Base-by-base conservation (phyloP, 2,797 vertebrate species). In the Cygnus olor region DNA sequence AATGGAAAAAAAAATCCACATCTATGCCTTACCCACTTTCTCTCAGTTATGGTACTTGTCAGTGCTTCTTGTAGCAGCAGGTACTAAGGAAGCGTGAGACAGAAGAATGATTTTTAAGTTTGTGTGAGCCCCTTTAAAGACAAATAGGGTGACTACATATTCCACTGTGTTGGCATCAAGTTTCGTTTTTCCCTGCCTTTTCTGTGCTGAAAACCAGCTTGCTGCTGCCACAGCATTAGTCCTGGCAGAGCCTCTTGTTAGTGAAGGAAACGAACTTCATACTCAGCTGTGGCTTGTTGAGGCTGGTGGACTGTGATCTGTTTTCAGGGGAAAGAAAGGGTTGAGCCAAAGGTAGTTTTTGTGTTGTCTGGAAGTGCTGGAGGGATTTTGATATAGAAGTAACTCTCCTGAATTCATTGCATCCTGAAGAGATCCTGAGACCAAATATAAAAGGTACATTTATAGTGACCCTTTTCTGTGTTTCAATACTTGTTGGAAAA, bases 21-120 rank as follows among this genome's bases (percentile, higher is more conserved):
- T 56, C n/a, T 22, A 65, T 69, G 32, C n/a, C 45, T 58, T 74
- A 58, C 32, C 40, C 10, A 25, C 45, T 76, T 74, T 88, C 30
- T 80, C 40, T 88, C 87, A 88, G 49, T 38, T 72, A 30, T 61
- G 15, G 30, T 36, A 60, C 84, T 92, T 85, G 61, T 85, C 79
- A 80, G 53, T 68, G 57, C 13, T 89, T 34, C 85, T 80, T 89
- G 72, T 88, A 94, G 76, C 76, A 94, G 89, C 82, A 78, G 82
- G 82, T 54, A 77, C 74, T 83, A 84, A 93, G 85, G 88, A 94
- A 94, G 32, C 28, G 88, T 90, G 82, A 96, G 65, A 84, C 22
- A 79, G 80, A 83, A 80, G 36, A 89, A 45, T 78, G 57, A 88
- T 84, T 94, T 91, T 95, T 93, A 69, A 93, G 65, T 81, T 88